Conservation (phyloP, 1,140 invertebrate genomes). For the Campoletis sonorensis region DNA sequence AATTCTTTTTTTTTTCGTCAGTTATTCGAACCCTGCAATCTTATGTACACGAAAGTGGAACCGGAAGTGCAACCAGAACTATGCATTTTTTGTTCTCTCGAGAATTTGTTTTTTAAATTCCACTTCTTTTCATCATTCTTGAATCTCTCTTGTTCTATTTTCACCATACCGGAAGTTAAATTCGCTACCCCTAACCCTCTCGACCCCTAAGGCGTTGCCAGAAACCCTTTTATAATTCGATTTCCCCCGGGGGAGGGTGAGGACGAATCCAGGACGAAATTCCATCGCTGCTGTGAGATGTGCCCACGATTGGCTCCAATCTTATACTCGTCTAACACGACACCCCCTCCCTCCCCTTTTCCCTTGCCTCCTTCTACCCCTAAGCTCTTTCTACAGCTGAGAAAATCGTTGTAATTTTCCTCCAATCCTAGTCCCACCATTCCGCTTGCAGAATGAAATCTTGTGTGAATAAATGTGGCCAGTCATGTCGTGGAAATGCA, state of each 20-base stretch:
- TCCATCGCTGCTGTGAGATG: neutral
- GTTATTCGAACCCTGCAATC: too few relatives aligned
- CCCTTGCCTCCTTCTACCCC: neutral
- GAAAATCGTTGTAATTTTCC: slow-evolving; percentile 31
- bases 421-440: neutral
- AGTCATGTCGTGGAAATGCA: too few relatives aligned
- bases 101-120: neutral
- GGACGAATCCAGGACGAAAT: slow-evolving; percentile 28
- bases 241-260: slow-evolving; percentile 10
- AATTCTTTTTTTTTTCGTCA: too few relatives aligned
- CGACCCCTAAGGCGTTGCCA: neutral
- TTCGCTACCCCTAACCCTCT: neutral
- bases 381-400: neutral
- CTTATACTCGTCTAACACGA: slow-evolving; percentile 20
- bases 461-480: neutral
- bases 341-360: neutral
- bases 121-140: neutral
- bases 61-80: too few relatives aligned
- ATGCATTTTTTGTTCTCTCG: too few relatives aligned
- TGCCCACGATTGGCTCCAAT: slow-evolving; percentile 26
- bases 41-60: too few relatives aligned
- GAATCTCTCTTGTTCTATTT: neutral
- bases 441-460: neutral
- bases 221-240: slow-evolving; percentile 23
- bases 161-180: neutral